Base-by-base conservation (phyloP, 2,113 vertebrate species). In the Natator depressus region DNA sequence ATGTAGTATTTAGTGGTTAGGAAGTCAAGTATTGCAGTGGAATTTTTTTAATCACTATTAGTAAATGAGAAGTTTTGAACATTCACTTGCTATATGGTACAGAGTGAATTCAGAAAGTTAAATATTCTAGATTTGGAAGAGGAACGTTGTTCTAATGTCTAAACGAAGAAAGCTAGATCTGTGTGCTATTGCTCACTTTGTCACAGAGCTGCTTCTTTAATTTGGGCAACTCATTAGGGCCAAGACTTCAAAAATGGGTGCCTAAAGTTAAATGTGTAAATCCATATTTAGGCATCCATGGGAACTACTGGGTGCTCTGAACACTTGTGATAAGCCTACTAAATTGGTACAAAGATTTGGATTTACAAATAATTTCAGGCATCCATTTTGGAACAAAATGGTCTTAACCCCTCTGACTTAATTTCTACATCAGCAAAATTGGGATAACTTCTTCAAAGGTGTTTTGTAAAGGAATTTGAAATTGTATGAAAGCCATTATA, bases 391-490 rank as follows among this genome's bases (percentile, higher is more conserved):
- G 53, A 57, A 59, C 79, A 91, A 57, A 57, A 57, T 14, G 17
- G 2, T 46, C 25, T 46, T 49, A 50, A 38, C 5, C 57, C 13
- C 42, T 8, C 19, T 59, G 46, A 22, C 47, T 42, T 13, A 13
- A 6, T n/a, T 83, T 11, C 5, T n/a, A 29, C 31, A 76, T 38
- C 27, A 46, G 0, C 17, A 47, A n/a, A 29, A 93, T 5, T 50
- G 87, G 91, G 84, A 20, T 54, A 49, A 50, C 3, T 62, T 38
- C 88, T 82, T 75, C 75, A 85, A 81, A n/a, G 38, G 38, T 90
- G 84, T 86, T 76, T 85, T 84, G 12, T 53, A 38, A 55, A 93
- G 76, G 31, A 20, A 31, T 93, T 84, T 90, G 90, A 53, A 82
- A 31, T 0, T 0, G 84, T 75, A 10, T 22, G 35, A 76, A 88